Conservation (phyloP, 2,888 invertebrate species). For the Drosophila acutilabella region DNA sequence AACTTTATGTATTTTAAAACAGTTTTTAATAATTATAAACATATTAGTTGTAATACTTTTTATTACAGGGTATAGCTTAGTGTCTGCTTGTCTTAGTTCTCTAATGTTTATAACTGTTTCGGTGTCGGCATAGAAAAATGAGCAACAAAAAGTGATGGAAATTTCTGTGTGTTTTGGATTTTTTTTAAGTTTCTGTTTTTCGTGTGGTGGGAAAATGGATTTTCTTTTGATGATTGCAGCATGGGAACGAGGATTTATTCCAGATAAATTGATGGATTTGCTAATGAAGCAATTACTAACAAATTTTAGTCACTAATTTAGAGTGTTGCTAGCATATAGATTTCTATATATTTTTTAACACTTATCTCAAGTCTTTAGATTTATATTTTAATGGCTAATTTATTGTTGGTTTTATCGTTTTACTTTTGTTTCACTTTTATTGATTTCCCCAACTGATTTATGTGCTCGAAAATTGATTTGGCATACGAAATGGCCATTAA, state of each 20-base stretch:
- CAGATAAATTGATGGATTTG: conserved; percentile 55
- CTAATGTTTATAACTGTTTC: conserved; percentile 29
- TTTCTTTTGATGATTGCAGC: conserved; percentile 56
- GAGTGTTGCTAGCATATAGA: not conserved
- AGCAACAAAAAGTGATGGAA: conserved; percentile 39
- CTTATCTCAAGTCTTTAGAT: conserved; percentile 22
- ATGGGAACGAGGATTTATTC: conserved; percentile 29
- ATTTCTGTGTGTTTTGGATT: conserved; percentile 31
- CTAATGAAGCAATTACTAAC: conserved; percentile 57
- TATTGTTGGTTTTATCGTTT: conserved; percentile 61
- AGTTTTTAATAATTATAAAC: not conserved
- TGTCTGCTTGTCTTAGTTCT: not conserved
- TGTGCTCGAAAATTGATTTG: conserved; percentile 67
- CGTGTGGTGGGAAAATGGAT: conserved; percentile 66
- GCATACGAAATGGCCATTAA: conserved; percentile 42
- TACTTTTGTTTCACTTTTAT: conserved; percentile 39
- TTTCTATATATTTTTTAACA: conserved; percentile 9
- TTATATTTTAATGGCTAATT: conserved; percentile 61
- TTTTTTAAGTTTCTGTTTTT: conserved; percentile 21
- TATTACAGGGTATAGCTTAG: conserved; percentile 35
- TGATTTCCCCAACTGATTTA: conserved; percentile 61
- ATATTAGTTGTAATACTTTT: not conserved
- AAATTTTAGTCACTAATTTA: conserved; percentile 32
- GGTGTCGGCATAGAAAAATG: conserved; percentile 16
- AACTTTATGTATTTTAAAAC: conserved; percentile 7